phyloP scores from a whole-genome alignment of 2,797 vertebrate genomes.

The Pseudochirops cupreus region DNA sequence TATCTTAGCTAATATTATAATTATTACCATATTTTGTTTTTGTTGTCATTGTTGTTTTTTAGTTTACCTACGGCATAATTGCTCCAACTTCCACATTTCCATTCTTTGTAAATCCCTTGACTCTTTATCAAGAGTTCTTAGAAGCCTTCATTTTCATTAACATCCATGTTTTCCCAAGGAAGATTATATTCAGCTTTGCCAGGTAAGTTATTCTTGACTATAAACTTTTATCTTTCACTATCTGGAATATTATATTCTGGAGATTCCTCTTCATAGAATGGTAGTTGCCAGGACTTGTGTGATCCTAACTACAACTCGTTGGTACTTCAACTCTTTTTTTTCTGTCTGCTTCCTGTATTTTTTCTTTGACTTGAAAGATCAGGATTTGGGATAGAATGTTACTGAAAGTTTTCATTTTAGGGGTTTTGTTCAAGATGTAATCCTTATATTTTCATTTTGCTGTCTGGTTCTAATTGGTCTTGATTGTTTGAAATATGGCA shows the following conservation, averaged over 20 bases:
- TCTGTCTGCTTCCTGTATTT: background rate
- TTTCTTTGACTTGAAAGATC: background rate
- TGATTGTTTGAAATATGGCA: background rate
- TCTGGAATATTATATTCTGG: background rate
- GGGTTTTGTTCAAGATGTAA: background rate
- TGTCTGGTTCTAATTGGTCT: background rate
- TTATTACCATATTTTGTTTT: background rate
- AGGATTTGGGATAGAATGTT: background rate
- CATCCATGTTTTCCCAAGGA: background rate
- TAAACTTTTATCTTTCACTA: background rate
- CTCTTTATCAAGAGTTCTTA: background rate
- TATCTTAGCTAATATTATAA: background rate
- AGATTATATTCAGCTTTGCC: background rate
- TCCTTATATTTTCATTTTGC: background rate
- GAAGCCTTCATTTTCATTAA: background rate
- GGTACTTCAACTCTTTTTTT: background rate
- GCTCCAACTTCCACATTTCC: too few species aligned
- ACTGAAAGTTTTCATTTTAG: background rate
- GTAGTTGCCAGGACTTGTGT: background rate
- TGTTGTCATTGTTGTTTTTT: background rate
- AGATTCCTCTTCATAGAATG: background rate
- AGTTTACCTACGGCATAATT: background rate
- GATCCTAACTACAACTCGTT: background rate
- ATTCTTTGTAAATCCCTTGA: background rate
- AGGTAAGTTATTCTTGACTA: background rate